Conservation (phyloP, 2,113 vertebrate genomes). For the Astur gentilis region DNA sequence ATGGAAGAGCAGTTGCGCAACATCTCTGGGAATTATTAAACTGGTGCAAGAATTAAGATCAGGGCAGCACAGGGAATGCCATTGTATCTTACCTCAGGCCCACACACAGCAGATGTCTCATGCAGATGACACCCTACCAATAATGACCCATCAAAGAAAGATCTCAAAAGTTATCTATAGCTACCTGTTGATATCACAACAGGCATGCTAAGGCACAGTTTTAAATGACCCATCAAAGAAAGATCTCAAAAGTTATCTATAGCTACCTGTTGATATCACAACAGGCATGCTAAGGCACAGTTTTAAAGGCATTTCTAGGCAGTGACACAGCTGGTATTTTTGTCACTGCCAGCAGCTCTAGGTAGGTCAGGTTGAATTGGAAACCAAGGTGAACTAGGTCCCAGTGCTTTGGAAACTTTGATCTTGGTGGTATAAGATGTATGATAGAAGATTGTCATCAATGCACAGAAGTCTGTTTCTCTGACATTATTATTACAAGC, state of each 20-base stretch:
- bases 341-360: background rate
- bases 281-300: background rate
- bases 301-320: background rate
- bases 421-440: background rate
- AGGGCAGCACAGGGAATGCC: background rate
- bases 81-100: background rate
- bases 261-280: background rate
- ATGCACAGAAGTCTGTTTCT: background rate
- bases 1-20: background rate
- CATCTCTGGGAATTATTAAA: background rate
- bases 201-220: background rate
- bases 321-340: background rate
- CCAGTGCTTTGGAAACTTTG: background rate
- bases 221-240: background rate
- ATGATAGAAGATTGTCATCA: background rate
- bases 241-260: background rate
- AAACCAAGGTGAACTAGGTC: background rate
- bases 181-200: background rate
- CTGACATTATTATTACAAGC: background rate
- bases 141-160: background rate
- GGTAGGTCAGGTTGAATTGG: background rate
- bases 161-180: background rate
- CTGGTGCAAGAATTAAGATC: background rate
- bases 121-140: background rate
- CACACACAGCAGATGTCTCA: background rate